phyloP scores from a whole-genome alignment of 2,113 vertebrate genomes.

The Dasyornis broadbenti region DNA sequence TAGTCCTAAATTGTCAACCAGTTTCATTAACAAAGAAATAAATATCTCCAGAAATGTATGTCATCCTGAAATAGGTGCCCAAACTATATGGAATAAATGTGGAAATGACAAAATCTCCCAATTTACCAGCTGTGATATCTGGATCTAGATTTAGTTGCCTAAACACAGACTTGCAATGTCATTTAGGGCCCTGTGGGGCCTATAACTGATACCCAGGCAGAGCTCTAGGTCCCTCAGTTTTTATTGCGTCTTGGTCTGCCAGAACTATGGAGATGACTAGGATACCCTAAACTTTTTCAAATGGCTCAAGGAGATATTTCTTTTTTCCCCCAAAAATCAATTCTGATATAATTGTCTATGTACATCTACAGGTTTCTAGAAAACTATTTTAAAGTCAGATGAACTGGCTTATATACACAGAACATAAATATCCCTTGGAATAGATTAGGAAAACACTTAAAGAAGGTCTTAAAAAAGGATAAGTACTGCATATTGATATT shows the following conservation, averaged over 20 bases:
- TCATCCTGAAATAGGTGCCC: background rate
- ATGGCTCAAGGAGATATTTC: background rate
- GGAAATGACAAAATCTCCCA: background rate
- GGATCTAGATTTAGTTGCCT: background rate
- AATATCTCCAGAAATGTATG: background rate
- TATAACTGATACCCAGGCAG: background rate
- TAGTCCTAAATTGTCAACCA: background rate
- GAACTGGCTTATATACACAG: background rate
- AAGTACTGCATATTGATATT: background rate
- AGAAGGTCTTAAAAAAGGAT: background rate
- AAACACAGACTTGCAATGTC: background rate
- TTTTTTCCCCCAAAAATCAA: background rate
- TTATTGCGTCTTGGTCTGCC: background rate
- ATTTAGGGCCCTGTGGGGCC: background rate
- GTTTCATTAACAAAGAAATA: background rate
- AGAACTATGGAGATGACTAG: background rate
- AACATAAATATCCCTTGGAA: background rate
- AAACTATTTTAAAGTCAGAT: background rate
- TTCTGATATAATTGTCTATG: background rate
- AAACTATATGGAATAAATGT: background rate
- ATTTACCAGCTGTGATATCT: background rate
- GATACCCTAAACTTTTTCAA: background rate
- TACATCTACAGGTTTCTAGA: background rate
- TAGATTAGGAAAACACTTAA: background rate
- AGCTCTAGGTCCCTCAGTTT: background rate